Conservation (phyloP, 1,140 invertebrate genomes). For the Agrypnia vestita region DNA sequence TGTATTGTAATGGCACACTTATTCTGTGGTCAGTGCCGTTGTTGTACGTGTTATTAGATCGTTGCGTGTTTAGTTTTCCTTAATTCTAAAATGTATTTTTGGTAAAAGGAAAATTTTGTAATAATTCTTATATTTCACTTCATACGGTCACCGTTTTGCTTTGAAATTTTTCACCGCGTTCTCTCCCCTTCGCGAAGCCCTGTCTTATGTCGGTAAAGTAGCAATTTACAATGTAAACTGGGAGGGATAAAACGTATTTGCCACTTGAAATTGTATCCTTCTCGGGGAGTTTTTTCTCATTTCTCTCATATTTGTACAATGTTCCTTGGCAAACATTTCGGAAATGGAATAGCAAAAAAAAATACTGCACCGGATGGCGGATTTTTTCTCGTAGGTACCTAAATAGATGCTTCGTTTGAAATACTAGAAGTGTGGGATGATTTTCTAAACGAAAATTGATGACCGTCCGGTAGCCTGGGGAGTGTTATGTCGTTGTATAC, state of each 20-base stretch:
- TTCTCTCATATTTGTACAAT: constrained; percentile 45
- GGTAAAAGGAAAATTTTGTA: neutral
- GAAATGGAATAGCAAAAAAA: constrained; percentile 32
- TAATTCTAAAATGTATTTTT: constrained; percentile 27
- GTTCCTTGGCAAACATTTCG: constrained; percentile 49
- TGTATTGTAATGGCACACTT: constrained; percentile 36
- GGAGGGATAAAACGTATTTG: constrained; percentile 31
- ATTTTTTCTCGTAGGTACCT: neutral
- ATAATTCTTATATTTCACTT: neutral
- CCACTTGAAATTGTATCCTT: constrained; percentile 49
- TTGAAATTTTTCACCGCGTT: neutral
- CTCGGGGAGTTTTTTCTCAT: constrained; percentile 11
- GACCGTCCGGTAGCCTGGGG: constrained; percentile 34
- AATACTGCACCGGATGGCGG: constrained; percentile 25
- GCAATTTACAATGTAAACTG: constrained; percentile 47
- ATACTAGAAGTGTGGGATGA: constrained; percentile 44
- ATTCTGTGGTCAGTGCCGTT: constrained; percentile 23
- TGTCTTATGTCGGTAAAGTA: constrained; percentile 6
- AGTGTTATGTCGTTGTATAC: constrained; percentile 1
- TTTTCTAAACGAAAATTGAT: constrained; percentile 24
- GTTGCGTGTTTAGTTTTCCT: constrained; percentile 38
- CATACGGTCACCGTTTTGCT: neutral
- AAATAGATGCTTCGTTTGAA: constrained; percentile 22
- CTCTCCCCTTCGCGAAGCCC: neutral
- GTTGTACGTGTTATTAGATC: constrained; percentile 30